Conservation (phyloP, 2,113 vertebrate genomes). For the Sinocyclocheilus anophthalmus region DNA sequence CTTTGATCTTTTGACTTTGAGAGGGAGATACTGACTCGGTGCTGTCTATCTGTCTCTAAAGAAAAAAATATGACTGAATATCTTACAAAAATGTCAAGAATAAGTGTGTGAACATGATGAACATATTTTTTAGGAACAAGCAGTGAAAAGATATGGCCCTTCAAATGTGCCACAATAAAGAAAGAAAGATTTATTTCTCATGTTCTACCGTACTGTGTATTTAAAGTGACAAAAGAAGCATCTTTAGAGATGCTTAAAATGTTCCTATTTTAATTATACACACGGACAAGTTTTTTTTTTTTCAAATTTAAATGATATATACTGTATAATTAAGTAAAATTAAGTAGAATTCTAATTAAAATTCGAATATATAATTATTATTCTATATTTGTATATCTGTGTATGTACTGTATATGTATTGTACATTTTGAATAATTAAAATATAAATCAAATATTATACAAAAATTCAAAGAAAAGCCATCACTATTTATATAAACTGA, state of each 20-base stretch:
- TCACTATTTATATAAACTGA: not conserved
- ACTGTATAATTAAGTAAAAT: too few relatives aligned
- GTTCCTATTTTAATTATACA: too few relatives aligned
- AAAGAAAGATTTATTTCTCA: not conserved
- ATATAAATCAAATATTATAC: too few relatives aligned
- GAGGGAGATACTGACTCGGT: slow-evolving; percentile 32
- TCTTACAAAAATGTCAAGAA: slow-evolving; percentile 31
- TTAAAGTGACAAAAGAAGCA: not conserved
- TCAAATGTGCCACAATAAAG: not conserved
- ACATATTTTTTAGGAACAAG: not conserved
- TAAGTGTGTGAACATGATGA: not conserved
- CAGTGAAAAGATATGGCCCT: not conserved
- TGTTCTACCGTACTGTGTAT: not conserved
- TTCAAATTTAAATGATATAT: too few relatives aligned
- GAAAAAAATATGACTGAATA: slow-evolving; percentile 14
- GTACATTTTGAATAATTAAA: not conserved
- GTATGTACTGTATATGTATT: too few relatives aligned
- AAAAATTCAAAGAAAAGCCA: not conserved
- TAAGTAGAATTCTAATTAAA: too few relatives aligned
- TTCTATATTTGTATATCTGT: too few relatives aligned
- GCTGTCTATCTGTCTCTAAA: slow-evolving; percentile 38
- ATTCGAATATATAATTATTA: too few relatives aligned
- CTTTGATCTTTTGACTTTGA: slow-evolving; percentile 45
- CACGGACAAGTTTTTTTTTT: too few relatives aligned
- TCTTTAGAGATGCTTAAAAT: not conserved